Evolutionary conservation across 1,140 invertebrate species (phyloP).

Genomic region (Neodiprion fabricii): DNA sequence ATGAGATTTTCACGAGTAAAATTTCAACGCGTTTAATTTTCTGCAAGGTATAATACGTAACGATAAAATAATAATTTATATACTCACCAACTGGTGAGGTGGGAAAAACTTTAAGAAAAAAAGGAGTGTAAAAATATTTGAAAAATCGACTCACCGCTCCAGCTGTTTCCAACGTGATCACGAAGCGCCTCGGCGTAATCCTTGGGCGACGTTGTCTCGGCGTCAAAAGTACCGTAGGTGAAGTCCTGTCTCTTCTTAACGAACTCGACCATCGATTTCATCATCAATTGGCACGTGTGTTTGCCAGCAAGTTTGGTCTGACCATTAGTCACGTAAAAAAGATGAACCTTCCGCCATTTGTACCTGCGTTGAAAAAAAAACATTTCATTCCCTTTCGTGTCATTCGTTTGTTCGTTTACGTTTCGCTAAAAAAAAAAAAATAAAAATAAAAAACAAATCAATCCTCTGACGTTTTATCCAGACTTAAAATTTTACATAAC

Average conservation of each 20-base stretch:
- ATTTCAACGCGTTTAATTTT: neutral
- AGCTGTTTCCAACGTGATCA: conserved; percentile 58
- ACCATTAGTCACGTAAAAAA: conserved; percentile 75
- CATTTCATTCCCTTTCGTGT: too few relatives aligned
- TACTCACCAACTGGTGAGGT: too few relatives aligned
- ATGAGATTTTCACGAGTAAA: too few relatives aligned
- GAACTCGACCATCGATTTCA: conserved; percentile 71
- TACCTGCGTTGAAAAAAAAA: conserved; percentile 59
- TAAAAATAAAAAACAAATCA: too few relatives aligned
- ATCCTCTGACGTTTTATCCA: too few relatives aligned
- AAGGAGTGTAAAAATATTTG: too few relatives aligned
- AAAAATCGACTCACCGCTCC: conserved; percentile 63
- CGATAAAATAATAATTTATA: neutral
- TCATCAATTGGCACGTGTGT: conserved; percentile 72
- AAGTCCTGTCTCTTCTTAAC: conserved; percentile 64
- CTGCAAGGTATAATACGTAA: neutral
- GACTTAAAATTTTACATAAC: too few relatives aligned
- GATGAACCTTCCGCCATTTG: conserved; percentile 72
- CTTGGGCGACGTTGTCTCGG: conserved; percentile 58
- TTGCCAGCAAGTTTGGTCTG: conserved; percentile 70
- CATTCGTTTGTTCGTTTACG: too few relatives aligned
- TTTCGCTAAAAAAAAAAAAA: too few relatives aligned
- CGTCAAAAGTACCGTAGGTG: conserved; percentile 61
- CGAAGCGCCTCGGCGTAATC: conserved; percentile 65
- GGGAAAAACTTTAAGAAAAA: too few relatives aligned